Evolutionary conservation across 2,113 vertebrate species (phyloP).

Genomic region (Xenopus borealis): DNA sequence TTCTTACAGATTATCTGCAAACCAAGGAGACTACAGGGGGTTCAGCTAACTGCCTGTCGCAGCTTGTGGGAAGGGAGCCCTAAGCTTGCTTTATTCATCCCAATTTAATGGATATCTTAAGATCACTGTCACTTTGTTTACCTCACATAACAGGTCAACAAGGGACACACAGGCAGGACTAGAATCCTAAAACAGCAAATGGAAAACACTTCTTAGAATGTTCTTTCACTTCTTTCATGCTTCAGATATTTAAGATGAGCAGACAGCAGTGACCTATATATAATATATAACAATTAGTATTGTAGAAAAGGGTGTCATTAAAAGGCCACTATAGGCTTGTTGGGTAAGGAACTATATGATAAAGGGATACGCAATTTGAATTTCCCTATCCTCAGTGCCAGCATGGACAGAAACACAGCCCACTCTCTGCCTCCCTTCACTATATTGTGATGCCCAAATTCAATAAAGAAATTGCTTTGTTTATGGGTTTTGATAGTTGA

Average conservation of each 20-base stretch:
- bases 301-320: not conserved
- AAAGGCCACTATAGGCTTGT: not conserved
- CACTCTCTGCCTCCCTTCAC: too few species aligned
- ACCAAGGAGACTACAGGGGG: slow-evolving; percentile 12
- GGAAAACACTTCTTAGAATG: not conserved
- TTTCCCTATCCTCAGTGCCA: too few species aligned
- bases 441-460: too few species aligned
- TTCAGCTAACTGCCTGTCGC: slow-evolving; percentile 15
- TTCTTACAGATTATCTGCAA: slow-evolving; percentile 24
- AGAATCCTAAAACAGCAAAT: slow-evolving; percentile 7
- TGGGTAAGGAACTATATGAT: too few species aligned
- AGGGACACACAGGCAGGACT: slow-evolving; percentile 20
- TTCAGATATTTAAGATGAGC: not conserved
- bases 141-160: slow-evolving; percentile 23
- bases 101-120: slow-evolving; percentile 18
- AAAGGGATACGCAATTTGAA: too few species aligned
- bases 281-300: too few species aligned
- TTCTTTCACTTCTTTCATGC: not conserved
- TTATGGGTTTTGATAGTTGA: too few species aligned
- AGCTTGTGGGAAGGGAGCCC: slow-evolving; percentile 15
- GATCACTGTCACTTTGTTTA: slow-evolving; percentile 38
- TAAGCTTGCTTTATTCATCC: slow-evolving; percentile 17
- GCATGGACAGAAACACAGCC: too few species aligned
- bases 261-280: too few species aligned
- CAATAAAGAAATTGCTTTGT: too few species aligned